Evolutionary conservation across 2,888 invertebrate species (phyloP).

Genomic region (Auanema sp.): DNA sequence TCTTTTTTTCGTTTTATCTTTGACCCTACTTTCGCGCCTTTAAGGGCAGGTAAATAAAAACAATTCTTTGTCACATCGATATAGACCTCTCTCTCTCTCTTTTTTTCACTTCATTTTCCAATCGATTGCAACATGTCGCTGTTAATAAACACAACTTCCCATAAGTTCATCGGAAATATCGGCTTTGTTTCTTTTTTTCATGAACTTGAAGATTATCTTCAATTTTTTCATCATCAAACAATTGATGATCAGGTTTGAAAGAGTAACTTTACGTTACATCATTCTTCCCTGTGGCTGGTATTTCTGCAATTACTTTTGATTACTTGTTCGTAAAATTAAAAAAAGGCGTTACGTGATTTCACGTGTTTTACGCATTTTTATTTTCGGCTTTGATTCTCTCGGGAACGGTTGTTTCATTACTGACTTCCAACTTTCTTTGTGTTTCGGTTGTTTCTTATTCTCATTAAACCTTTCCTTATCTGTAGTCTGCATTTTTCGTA

Average conservation of each 20-base stretch:
- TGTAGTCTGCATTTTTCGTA: too few species aligned
- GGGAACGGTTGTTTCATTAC: too few species aligned
- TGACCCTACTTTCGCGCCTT: background rate
- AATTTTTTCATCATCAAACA: conserved; percentile 5
- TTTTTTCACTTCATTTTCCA: background rate
- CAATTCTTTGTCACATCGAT: conserved; percentile 7
- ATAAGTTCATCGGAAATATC: background rate
- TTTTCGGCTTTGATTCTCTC: background rate
- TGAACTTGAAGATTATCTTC: background rate
- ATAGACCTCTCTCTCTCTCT: conserved; percentile 6
- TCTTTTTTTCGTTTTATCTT: too few species aligned
- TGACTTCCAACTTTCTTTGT: too few species aligned
- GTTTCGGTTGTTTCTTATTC: too few species aligned
- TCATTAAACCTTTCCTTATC: too few species aligned
- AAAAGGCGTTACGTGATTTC: background rate
- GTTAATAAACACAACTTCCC: too few species aligned
- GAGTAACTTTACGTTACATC: conserved; percentile 1
- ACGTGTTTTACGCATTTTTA: background rate
- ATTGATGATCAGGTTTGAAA: conserved; percentile 4
- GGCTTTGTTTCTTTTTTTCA: conserved; percentile 1
- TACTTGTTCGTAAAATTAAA: background rate
- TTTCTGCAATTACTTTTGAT: background rate
- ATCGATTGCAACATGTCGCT: background rate
- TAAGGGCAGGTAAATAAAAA: background rate
- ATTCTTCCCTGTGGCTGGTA: background rate